Conservation (phyloP, 2,888 invertebrate genomes). For the Dicyrtomina minuta region DNA sequence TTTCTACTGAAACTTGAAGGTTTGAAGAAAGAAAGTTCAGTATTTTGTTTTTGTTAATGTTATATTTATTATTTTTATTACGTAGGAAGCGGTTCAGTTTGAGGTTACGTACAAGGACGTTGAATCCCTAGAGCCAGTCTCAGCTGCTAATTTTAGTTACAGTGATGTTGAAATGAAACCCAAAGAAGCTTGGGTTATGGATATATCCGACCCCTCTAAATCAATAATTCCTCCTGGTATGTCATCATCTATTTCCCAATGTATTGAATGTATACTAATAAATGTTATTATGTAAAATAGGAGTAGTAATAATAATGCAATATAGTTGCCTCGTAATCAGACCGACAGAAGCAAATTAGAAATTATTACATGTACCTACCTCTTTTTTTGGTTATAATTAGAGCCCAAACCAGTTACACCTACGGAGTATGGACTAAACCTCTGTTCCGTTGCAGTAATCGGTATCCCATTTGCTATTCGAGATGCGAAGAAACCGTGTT, state of each 20-base stretch:
- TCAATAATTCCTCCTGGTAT: slow-evolving; percentile 10
- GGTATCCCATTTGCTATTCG: slow-evolving; percentile 1
- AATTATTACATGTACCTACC: not conserved
- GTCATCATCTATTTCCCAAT: not conserved
- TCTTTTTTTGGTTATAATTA: slow-evolving; percentile 1
- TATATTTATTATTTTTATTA: slow-evolving; percentile 1
- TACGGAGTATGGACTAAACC: not conserved
- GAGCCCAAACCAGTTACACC: not conserved
- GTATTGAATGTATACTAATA: too few relatives aligned
- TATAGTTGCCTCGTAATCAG: too few relatives aligned
- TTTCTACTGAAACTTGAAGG: too few relatives aligned
- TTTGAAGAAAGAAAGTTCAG: too few relatives aligned
- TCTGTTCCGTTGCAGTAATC: not conserved
- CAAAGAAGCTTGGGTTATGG: slow-evolving; percentile 55
- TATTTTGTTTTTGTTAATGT: slow-evolving; percentile 17
- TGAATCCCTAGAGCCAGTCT: slow-evolving; percentile 29
- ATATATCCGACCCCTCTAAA: slow-evolving; percentile 22
- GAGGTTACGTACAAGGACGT: slow-evolving; percentile 54
- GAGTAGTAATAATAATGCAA: too few relatives aligned
- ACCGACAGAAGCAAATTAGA: too few relatives aligned
- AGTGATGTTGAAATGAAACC: slow-evolving; percentile 54
- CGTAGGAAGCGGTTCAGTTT: slow-evolving; percentile 61
- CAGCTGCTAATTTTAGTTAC: slow-evolving; percentile 19
- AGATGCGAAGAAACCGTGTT: slow-evolving; percentile 20
- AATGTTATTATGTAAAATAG: too few relatives aligned